Conservation (phyloP, 1,140 invertebrate genomes). For the Akabosia matsudoensis region DNA sequence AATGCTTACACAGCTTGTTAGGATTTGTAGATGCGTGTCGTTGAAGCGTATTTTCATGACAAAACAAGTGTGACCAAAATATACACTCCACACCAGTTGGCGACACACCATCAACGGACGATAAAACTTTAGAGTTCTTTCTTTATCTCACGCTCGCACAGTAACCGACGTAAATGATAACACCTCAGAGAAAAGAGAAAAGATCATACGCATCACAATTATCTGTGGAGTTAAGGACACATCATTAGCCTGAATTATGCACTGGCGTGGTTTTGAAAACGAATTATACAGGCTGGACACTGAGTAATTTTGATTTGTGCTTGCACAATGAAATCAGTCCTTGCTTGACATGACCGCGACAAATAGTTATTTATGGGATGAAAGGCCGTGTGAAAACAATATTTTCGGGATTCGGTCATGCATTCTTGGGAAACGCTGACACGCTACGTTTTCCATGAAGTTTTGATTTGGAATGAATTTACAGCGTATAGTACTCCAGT, state of each 20-base stretch:
- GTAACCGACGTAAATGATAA: not conserved
- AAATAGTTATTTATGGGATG: not conserved
- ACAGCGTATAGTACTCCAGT: no score
- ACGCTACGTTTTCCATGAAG: no score
- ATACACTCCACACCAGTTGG: no score
- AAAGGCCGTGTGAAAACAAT: not conserved
- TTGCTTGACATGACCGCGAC: not conserved
- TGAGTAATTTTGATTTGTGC: not conserved
- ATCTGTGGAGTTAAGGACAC: not conserved
- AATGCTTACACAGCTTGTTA: not conserved
- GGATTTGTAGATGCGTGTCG: not conserved
- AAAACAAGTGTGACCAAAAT: constrained; percentile 24
- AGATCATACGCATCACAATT: not conserved
- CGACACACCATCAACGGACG: not conserved
- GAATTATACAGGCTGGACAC: not conserved
- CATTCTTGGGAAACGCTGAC: no score
- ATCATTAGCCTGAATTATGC: no score
- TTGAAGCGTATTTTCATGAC: constrained; percentile 12
- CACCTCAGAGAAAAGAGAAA: constrained; percentile 5
- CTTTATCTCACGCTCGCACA: not conserved
- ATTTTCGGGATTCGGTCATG: not conserved
- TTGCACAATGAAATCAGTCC: not conserved
- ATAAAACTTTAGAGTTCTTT: not conserved
- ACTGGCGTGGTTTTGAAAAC: no score
- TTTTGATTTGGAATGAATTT: no score